Evolutionary conservation across 1,140 invertebrate genomes (phyloP).

Genomic region (Brachionus sp.): DNA sequence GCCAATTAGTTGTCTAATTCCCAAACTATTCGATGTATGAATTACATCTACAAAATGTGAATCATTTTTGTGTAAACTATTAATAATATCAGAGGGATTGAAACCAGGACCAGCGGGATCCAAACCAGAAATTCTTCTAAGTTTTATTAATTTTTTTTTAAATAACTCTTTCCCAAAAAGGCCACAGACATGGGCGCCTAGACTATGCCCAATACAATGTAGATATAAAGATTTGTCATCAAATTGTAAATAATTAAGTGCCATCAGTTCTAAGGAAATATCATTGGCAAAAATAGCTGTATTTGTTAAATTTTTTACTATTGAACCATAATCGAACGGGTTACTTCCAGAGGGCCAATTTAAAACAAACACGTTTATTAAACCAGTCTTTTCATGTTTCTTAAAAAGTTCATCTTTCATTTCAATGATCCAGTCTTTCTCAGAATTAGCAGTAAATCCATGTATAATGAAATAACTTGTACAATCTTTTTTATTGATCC

Average conservation of each 20-base stretch:
- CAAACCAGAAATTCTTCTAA: not conserved
- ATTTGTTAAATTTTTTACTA: not conserved
- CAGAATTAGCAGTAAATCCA: not conserved
- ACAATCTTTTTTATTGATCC: not conserved
- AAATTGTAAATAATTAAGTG: not conserved
- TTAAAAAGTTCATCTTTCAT: not conserved
- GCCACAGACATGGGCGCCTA: slow-evolving; percentile 37
- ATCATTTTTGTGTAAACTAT: not conserved
- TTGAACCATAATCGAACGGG: not conserved
- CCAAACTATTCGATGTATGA: not conserved
- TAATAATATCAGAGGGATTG: not conserved
- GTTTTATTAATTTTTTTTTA: not conserved
- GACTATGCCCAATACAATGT: slow-evolving; percentile 40
- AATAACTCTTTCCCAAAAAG: not conserved
- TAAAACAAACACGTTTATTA: not conserved
- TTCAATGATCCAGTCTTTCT: not conserved
- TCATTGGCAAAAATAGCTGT: no score
- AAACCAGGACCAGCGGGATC: slow-evolving; percentile 30
- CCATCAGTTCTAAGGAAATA: not conserved
- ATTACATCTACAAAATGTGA: slow-evolving; percentile 3
- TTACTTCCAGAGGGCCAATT: not conserved
- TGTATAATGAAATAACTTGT: not conserved
- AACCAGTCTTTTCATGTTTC: not conserved
- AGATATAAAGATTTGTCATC: not conserved
- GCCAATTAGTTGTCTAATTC: slow-evolving; percentile 61